A percentile compares a stretch with the other conserved stretches of the same genome.
Evolutionary conservation across 2,797 vertebrate genomes (phyloP).

Genomic region (Arrhamphus sclerolepis): DNA sequence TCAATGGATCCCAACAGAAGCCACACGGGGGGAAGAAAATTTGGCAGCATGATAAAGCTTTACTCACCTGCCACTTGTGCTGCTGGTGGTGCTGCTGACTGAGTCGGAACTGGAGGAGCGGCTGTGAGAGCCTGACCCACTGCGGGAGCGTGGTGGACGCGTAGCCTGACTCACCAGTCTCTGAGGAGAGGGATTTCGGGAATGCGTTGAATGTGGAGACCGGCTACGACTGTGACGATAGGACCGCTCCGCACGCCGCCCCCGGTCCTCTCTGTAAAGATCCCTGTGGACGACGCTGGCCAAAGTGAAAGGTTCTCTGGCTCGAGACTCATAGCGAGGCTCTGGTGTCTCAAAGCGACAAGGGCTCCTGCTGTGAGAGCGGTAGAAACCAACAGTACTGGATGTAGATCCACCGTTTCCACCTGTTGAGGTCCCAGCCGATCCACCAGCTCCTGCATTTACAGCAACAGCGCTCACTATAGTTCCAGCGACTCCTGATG

Average conservation of each 20-base stretch:
- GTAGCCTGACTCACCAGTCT: conserved; percentile 89
- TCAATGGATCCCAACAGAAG: too few species aligned
- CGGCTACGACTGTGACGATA: conserved; percentile 96
- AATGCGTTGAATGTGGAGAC: conserved; percentile 94
- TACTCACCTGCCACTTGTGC: conserved; percentile 96
- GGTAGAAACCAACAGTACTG: conserved; percentile 88
- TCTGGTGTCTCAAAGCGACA: conserved; percentile 95
- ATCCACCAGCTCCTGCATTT: conserved; percentile 64
- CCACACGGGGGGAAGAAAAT: too few species aligned
- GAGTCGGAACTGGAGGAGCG: conserved; percentile 98
- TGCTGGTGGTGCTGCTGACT: conserved; percentile 98
- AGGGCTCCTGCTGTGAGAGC: conserved; percentile 96
- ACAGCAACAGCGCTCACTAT: conserved; percentile 67
- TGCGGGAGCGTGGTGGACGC: conserved; percentile 88
- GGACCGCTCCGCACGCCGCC: conserved; percentile 89
- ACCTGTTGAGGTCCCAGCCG: conserved; percentile 59
- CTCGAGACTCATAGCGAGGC: conserved; percentile 93
- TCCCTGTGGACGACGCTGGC: conserved; percentile 98
- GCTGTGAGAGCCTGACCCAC: conserved; percentile 91
- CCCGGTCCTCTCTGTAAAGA: conserved; percentile 95
- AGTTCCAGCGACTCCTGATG: conserved; percentile 72
- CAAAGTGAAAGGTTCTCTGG: conserved; percentile 93
- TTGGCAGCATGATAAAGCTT: neutral
- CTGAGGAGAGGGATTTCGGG: conserved; percentile 94
- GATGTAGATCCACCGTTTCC: conserved; percentile 73